A percentile compares a stretch with the other conserved stretches of the same genome.
These are phyloP conservation scores for Brachionus manjavacas DNA, from an alignment of 1,140 invertebrate species.

Conservation along the genomic window DNA sequence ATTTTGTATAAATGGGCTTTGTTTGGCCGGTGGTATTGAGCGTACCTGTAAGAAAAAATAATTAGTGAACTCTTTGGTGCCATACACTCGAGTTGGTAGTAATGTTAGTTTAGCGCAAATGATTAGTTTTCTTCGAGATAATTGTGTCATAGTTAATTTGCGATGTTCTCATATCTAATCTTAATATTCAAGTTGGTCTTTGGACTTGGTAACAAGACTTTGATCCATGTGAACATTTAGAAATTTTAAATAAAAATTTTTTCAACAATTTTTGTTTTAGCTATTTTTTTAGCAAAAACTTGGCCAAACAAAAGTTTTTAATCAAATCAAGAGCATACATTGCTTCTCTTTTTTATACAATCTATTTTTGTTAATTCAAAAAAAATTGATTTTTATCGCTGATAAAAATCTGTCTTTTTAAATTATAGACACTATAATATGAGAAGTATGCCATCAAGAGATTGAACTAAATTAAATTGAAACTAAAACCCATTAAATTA, in stretches of 20 bases:
- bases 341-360: neutral
- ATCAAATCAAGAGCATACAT: neutral
- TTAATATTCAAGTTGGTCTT: neutral
- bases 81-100: neutral
- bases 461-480: neutral
- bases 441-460: neutral
- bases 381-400: neutral
- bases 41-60: conserved; percentile 10
- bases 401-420: neutral
- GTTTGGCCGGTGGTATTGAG: conserved; percentile 37
- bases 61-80: neutral
- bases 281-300: neutral
- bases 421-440: neutral
- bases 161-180: neutral
- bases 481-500: neutral
- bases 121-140: neutral
- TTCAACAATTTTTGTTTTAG: neutral
- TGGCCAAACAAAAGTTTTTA: neutral
- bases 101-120: neutral
- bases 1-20: conserved; percentile 36
- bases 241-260: too few relatives aligned
- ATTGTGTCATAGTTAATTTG: neutral
- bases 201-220: neutral
- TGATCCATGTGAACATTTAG: too few relatives aligned
- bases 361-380: neutral